Evolutionary conservation across 2,113 vertebrate genomes (phyloP).

Genomic region (Sturnira hondurensis): DNA sequence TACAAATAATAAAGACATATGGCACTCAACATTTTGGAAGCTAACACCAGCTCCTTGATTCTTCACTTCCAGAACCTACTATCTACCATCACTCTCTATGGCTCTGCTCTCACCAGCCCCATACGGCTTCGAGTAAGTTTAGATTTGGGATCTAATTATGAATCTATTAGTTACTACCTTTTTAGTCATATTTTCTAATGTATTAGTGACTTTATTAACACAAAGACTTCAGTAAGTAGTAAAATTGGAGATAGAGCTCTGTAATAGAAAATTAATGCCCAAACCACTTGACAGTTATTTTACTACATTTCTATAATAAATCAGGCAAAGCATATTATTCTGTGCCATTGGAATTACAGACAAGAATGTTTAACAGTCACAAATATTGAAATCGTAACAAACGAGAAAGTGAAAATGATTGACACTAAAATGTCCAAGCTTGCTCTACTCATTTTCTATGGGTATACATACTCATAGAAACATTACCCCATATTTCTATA

Average conservation of each 20-base stretch:
- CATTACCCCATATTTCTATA: too few relatives aligned
- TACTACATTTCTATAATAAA: constrained; percentile 30
- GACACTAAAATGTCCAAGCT: not conserved
- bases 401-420: not conserved
- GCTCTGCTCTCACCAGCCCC: not conserved
- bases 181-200: not conserved
- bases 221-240: not conserved
- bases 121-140: not conserved
- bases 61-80: not conserved
- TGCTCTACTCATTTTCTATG: not conserved
- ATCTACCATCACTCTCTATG: not conserved
- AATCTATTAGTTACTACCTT: not conserved
- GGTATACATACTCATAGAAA: too few relatives aligned
- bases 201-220: not conserved
- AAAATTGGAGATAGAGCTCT: not conserved
- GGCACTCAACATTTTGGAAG: not conserved
- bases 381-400: not conserved
- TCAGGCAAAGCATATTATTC: not conserved
- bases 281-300: not conserved
- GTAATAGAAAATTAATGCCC: not conserved
- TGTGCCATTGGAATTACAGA: not conserved
- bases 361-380: not conserved
- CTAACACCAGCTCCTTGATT: not conserved
- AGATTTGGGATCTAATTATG: not conserved
- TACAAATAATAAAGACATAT: not conserved